Evolutionary conservation across 1,140 invertebrate species (phyloP), one percentile per base, ranked within the genome.

Genomic region (Zaprionus inermis): DNA sequence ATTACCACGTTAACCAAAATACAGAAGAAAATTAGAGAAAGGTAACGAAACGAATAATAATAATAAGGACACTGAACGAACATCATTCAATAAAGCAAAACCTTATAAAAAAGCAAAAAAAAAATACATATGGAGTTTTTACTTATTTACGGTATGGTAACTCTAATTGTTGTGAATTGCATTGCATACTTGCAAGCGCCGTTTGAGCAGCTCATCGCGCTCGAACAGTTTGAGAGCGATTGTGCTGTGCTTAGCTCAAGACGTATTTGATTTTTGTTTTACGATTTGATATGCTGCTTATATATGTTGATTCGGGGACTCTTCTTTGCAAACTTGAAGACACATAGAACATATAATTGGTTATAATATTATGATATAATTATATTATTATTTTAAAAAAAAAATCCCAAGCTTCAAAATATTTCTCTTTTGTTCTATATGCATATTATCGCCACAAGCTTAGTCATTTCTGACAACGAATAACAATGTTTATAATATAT

Each of bases 61-160:
- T 52, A 16, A n/a, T 46, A 76, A 67, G 68, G 76, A 51, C 67
- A 57, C 76, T 79, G 59, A 80, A 74, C 65, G 49, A 88, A 79
- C 72, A 86, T 64, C 84, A 64, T 86, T 83, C 82, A 85, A 85
- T 85, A 86, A 86, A 69, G 66, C 55, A 24, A 68, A 88, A 88
- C 79, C 79, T 78, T 63, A 74, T 61, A 14, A 70, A 75, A 79
- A 70, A 86, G 76, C 72, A 88, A 83, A 56, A 73, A 44, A 22
- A 16, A 14, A 12, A 34, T 12, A 32, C 14, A 36, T 24, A 5
- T 28, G 24, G 24, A 51, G n/a, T 64, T 71, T 71, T 67, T 28
- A 16, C 16, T 55, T 24, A 10, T 11, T 18, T 72, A 10, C 3
- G 41, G 38, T 16, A 3, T 3, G 38, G 6, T 16, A 0, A 10